Evolutionary conservation across 2,113 vertebrate species (phyloP), one percentile per base, ranked within the genome.

Genomic region (Psittacus erithacus): DNA sequence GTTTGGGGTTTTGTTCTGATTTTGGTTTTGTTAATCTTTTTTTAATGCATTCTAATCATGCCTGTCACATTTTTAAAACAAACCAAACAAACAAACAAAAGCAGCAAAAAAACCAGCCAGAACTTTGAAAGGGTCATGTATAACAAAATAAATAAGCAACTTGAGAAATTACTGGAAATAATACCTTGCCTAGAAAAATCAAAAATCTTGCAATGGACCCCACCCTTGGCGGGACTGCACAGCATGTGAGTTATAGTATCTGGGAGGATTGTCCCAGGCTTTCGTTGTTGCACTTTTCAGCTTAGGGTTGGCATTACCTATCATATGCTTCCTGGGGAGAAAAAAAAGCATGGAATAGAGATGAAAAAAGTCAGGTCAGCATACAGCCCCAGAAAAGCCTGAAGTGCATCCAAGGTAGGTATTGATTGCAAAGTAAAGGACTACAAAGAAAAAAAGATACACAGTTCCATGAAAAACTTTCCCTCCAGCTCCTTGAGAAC

Each of bases 111-210:
- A 16, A 2, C 4, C 10, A 47, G 41, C 14, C 91, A 88, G 43
- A 19, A 75, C 23, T 68, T 92, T 75, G 62, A 76, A 92, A 81
- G 92, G 60, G 65, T 94, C 17, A 0, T 9, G 55, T 52, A 90
- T 92, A 96, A 64, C 63, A 94, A 96, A 96, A 96, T 68, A 96
- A 95, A 94, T 50, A 95, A 47, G 69, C 1, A 0, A 90, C 57
- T 95, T 60, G 43, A 95, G 49, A 86, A 91, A 94, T 67, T 28
- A 55, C 86, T 91, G 85, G 85, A 95, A 97, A 92, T 92, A 11
- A 43, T 93, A 92, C 86, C 88, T 93, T 88, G 76, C 90, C 90
- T 86, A 88, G 65, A 85, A 92, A 86, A 77, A 96, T 62, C 60
- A 76, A 65, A 88, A 91, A 29, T 55, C 94, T 81, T 83, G 79